Conservation (phyloP, 2,888 invertebrate species). For the Calameuta idolon region DNA sequence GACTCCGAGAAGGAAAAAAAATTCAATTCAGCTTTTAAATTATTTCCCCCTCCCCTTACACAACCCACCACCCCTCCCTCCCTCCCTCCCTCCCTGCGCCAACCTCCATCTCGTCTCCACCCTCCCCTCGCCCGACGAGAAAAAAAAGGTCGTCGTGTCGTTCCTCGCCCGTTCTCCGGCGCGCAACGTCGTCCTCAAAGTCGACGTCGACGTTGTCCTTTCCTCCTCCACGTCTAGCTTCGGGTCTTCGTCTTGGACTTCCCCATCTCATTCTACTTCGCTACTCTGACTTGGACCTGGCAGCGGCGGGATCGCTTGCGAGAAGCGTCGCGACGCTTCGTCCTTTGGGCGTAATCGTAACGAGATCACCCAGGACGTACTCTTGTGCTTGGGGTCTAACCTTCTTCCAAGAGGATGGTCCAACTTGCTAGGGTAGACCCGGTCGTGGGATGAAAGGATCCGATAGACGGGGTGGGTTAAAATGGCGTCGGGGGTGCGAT, state of each 20-base stretch:
- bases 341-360: constrained; percentile 2
- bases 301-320: too few species aligned
- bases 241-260: too few species aligned
- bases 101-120: background rate
- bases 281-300: too few species aligned
- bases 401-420: background rate
- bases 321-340: too few species aligned
- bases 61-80: constrained; percentile 31
- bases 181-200: constrained; percentile 31
- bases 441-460: constrained; percentile 19
- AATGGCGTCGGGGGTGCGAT: too few species aligned
- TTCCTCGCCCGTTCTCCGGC: constrained; percentile 41
- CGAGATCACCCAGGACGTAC: constrained; percentile 2
- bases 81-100: background rate
- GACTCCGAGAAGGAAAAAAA: constrained; percentile 62
- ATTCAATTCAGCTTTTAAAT: constrained; percentile 68
- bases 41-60: constrained; percentile 55
- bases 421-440: background rate
- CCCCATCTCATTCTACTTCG: too few species aligned
- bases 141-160: constrained; percentile 30
- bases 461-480: constrained; percentile 17
- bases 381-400: background rate
- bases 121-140: too few species aligned
- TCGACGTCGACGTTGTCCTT: constrained; percentile 37
- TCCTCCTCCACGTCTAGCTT: too few species aligned